Evolutionary conservation across 2,113 vertebrate species (phyloP).

Genomic region (Picathartes gymnocephalus): DNA sequence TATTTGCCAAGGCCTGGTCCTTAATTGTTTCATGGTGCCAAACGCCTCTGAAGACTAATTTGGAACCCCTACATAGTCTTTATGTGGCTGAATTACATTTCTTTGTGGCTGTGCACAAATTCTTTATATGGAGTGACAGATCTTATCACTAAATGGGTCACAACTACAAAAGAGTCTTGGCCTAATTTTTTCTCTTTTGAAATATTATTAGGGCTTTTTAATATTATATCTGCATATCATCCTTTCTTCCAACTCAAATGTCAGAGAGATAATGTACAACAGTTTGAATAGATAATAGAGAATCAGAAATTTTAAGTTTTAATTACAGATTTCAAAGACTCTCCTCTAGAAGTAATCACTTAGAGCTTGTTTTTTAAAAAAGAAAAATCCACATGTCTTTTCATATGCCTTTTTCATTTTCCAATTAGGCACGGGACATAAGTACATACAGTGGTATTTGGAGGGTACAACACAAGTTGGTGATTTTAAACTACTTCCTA

Average conservation of each 20-base stretch:
- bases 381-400: neutral
- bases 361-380: neutral
- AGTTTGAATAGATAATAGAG: neutral
- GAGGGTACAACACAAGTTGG: neutral
- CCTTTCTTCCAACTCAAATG: neutral
- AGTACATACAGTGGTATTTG: fast-evolving
- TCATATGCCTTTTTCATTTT: neutral
- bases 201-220: neutral
- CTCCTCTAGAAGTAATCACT: neutral
- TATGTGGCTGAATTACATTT: neutral
- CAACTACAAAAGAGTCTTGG: neutral
- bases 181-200: neutral
- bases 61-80: neutral
- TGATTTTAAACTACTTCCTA: neutral
- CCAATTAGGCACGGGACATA: neutral
- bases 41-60: neutral
- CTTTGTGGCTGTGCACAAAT: neutral
- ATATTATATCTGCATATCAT: neutral
- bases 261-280: neutral
- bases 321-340: neutral
- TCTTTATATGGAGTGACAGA: neutral
- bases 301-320: neutral
- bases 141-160: neutral
- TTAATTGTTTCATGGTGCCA: neutral
- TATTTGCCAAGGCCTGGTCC: neutral